Evolutionary conservation across 2,113 vertebrate genomes (phyloP).

Genomic region (Chaenogobius annularis): DNA sequence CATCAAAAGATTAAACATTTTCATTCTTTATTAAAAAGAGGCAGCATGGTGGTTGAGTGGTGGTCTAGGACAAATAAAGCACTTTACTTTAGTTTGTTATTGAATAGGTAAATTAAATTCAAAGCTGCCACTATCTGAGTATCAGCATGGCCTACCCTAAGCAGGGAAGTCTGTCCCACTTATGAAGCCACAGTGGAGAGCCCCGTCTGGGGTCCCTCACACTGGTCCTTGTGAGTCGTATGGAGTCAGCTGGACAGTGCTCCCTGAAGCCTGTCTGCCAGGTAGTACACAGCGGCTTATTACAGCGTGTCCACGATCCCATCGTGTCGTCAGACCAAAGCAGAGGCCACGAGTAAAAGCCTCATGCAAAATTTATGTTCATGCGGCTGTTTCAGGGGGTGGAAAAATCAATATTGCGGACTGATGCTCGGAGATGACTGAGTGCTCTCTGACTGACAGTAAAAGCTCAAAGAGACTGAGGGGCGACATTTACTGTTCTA

Average conservation of each 20-base stretch:
- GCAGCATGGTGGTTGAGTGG: too few species aligned
- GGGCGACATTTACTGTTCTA: slow-evolving; percentile 84
- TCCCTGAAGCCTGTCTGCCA: slow-evolving; percentile 78
- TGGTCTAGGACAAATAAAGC: too few species aligned
- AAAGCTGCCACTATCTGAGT: too few species aligned
- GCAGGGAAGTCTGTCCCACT: too few species aligned
- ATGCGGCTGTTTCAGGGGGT: slow-evolving; percentile 97
- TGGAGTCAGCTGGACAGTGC: slow-evolving; percentile 20
- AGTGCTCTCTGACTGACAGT: slow-evolving; percentile 99
- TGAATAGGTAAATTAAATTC: too few species aligned
- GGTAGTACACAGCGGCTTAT: slow-evolving; percentile 85
- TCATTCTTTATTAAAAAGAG: too few species aligned
- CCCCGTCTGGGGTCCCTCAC: slow-evolving; percentile 30
- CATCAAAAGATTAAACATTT: too few species aligned
- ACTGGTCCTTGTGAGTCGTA: slow-evolving; percentile 61
- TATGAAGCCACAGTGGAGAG: background rate
- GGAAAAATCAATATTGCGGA: slow-evolving; percentile 99
- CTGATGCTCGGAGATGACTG: slow-evolving; percentile 96
- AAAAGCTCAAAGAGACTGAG: slow-evolving; percentile 96
- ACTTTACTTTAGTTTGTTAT: too few species aligned
- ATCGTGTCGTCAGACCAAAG: slow-evolving; percentile 96
- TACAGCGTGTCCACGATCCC: slow-evolving; percentile 90
- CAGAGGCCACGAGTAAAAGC: slow-evolving; percentile 93
- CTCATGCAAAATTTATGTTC: slow-evolving; percentile 99
- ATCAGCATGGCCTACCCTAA: too few species aligned